Base-by-base conservation (phyloP, 2,797 vertebrate genomes). In the Macroramphosus scolopax region DNA sequence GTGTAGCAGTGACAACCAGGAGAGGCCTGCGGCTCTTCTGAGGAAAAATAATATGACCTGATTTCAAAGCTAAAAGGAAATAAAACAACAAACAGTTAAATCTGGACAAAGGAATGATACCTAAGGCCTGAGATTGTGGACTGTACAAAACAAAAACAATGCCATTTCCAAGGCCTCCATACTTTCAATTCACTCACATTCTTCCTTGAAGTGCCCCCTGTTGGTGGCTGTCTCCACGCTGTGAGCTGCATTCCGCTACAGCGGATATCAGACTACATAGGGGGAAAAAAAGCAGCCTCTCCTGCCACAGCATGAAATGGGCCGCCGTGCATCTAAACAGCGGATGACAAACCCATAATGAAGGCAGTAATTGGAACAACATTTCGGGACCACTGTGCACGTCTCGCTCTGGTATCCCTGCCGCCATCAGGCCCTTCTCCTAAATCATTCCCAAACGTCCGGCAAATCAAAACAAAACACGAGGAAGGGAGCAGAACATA, bases 301-400 rank as follows among this genome's bases (percentile, higher is more conserved):
- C 51, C 68, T 81, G 68, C 77, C 68, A 43, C 70, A 65, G 73
- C 84, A 80, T 88, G 82, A 91, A 89, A 86, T 71, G 75, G 78
- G 68, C 67, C 59, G 71, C 64, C 13, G 66, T 71, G 77, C 38
- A 20, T 67, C 75, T 69, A 79, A 82, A 85, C 69, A 68, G 67
- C 45, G 51, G 78, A 84, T 84, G 85, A 88, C 81, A 85, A 83
- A 84, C 73, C 77, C 77, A 68, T 84, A 89, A 89, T 69, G 83
- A 87, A 89, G 80, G 71, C 85, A 36, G 79, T 92, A 91, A 92
- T 90, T 87, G 83, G 80, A 89, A 89, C 85, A 91, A 87, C 83
- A 81, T 90, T 91, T 86, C 58, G 53, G 77, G 75, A 82, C 78
- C 72, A 58, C 55, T 4, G 48, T 45, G 66, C 65, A 78, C 54